Percentiles rank a stretch among this genome's conserved stretches.
These are phyloP conservation scores for Erebia epiphron DNA, from an alignment of 2,888 invertebrate species.

Conservation along the genomic window DNA sequence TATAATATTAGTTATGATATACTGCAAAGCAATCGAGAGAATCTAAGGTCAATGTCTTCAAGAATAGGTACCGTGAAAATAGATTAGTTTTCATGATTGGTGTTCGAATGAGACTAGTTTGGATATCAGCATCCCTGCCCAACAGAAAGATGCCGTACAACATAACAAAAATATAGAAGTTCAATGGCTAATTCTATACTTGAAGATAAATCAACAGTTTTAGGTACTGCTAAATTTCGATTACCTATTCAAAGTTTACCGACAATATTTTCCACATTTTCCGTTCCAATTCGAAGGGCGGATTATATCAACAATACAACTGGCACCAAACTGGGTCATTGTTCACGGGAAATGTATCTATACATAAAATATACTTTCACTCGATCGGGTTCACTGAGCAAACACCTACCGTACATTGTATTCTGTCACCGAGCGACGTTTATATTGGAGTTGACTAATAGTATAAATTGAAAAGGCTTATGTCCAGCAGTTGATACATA, in stretches of 20 bases:
- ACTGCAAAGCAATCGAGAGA: too few species aligned
- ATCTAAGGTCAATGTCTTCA: too few species aligned
- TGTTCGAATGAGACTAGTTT: too few species aligned
- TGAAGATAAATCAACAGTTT: not conserved
- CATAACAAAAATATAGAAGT: too few species aligned
- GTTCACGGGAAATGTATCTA: slow-evolving; percentile 29
- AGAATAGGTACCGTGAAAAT: too few species aligned
- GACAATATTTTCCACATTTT: slow-evolving; percentile 29
- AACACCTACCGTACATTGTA: not conserved
- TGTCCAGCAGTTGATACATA: too few species aligned
- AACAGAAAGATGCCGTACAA: too few species aligned
- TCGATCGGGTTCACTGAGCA: slow-evolving; percentile 15
- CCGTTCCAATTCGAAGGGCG: slow-evolving; percentile 27
- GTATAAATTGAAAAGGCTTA: too few species aligned
- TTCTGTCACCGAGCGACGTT: slow-evolving; percentile 7
- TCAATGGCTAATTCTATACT: too few species aligned
- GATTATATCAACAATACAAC: slow-evolving; percentile 32
- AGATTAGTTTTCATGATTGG: too few species aligned
- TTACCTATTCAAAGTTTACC: slow-evolving; percentile 7
- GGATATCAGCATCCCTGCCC: too few species aligned
- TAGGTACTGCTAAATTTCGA: not conserved
- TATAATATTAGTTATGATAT: too few species aligned
- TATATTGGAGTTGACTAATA: not conserved
- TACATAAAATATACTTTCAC: slow-evolving; percentile 27
- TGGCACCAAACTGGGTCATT: slow-evolving; percentile 35